These are phyloP conservation scores for Trematocara marginatum DNA, from an alignment of 2,113 vertebrate genomes.

Conservation along the genomic window DNA sequence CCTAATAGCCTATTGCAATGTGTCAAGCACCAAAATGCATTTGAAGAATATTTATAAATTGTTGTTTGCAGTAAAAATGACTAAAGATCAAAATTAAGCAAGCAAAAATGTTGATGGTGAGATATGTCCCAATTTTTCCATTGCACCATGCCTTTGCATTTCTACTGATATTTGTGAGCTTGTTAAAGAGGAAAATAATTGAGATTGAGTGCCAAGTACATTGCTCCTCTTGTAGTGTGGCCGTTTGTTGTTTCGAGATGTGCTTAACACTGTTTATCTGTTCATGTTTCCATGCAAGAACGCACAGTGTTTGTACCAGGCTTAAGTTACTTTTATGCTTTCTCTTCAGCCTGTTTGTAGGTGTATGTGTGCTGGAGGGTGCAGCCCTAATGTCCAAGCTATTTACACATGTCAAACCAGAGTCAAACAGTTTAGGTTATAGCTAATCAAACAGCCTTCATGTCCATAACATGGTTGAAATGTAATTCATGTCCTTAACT, in stretches of 20 bases:
- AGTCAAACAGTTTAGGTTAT: constrained; percentile 21
- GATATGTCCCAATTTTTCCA: background rate
- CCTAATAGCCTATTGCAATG: background rate
- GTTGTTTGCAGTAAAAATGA: background rate
- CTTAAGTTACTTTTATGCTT: background rate
- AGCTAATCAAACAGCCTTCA: background rate
- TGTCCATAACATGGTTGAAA: background rate
- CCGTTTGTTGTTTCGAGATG: constrained; percentile 34
- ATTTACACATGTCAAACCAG: constrained; percentile 25
- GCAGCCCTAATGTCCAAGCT: background rate
- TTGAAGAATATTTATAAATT: background rate
- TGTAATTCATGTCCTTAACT: background rate
- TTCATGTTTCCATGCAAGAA: constrained; percentile 16
- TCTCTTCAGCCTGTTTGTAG: constrained; percentile 8
- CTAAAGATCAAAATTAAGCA: background rate
- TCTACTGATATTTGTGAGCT: background rate
- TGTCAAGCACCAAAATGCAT: background rate
- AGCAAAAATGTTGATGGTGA: background rate
- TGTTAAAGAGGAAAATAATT: background rate
- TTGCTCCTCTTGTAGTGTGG: constrained; percentile 3
- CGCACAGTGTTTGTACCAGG: constrained; percentile 7
- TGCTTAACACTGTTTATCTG: constrained; percentile 36
- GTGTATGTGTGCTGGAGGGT: constrained; percentile 3
- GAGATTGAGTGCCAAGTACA: background rate
- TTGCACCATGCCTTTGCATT: background rate